Percentiles rank a stretch among this genome's conserved stretches.
Conservation (phyloP, 1,140 invertebrate genomes). For the Zaprionus ornatus region DNA sequence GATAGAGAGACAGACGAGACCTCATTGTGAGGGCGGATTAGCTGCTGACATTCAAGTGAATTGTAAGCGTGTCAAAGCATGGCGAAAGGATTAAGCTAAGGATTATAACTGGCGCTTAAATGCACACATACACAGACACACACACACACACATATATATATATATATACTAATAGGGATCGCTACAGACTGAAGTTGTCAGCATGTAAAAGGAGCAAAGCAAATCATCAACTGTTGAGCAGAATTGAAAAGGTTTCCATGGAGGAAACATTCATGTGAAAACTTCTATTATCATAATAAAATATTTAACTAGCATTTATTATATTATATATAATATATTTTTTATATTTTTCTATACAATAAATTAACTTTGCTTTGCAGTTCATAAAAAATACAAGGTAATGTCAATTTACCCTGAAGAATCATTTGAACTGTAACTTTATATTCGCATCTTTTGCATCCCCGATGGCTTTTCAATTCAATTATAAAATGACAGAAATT, state of each 20-base stretch:
- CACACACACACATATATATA: slow-evolving; percentile 2
- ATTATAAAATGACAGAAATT: background rate
- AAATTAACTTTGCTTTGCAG: no score
- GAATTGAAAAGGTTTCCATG: background rate
- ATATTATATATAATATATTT: background rate
- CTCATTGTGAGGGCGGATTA: slow-evolving; percentile 71
- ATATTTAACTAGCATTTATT: no score
- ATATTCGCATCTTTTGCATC: background rate
- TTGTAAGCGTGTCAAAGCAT: slow-evolving; percentile 78
- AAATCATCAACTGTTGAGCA: background rate
- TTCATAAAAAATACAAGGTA: background rate
- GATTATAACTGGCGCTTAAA: slow-evolving; percentile 59
- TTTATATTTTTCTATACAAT: no score
- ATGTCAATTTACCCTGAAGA: background rate
- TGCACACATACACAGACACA: slow-evolving; percentile 9
- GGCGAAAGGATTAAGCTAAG: slow-evolving; percentile 71
- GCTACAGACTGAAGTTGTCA: slow-evolving; percentile 24
- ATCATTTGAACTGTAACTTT: background rate
- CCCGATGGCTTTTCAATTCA: slow-evolving; percentile 1
- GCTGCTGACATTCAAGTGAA: slow-evolving; percentile 74
- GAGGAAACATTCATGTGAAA: background rate
- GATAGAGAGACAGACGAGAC: slow-evolving; percentile 29
- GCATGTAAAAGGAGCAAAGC: background rate
- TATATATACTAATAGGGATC: background rate
- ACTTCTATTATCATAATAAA: no score